Conservation (phyloP, 2,113 vertebrate species). For the Cariama cristata region DNA sequence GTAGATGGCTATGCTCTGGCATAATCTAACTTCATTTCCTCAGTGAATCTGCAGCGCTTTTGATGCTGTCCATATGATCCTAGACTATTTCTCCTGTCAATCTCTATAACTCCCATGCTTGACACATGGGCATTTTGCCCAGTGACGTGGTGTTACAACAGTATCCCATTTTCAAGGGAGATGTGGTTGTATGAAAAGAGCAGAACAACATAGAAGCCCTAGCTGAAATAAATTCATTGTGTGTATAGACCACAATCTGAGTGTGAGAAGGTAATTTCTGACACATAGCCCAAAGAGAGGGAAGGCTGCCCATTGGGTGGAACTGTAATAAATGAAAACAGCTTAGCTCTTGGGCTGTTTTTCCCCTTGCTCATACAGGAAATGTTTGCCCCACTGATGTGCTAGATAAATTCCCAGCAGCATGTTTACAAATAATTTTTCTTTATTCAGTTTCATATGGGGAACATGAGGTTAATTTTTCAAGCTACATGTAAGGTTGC, state of each 20-base stretch:
- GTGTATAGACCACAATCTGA: neutral
- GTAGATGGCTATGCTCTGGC: neutral
- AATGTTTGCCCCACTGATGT: neutral
- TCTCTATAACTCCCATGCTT: neutral
- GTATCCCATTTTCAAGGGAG: neutral
- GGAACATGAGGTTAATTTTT: neutral
- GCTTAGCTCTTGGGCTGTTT: neutral
- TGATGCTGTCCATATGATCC: neutral
- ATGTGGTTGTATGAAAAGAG: neutral
- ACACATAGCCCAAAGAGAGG: neutral
- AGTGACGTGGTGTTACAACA: neutral
- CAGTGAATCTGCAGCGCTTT: neutral
- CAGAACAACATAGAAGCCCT: neutral
- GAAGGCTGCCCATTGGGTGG: neutral
- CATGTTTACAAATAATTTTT: neutral
- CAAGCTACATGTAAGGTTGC: neutral
- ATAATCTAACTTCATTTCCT: neutral
- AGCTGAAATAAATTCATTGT: neutral
- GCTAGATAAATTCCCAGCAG: neutral
- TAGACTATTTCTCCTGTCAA: neutral
- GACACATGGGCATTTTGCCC: neutral
- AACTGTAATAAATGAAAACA: neutral
- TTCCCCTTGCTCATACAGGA: neutral
- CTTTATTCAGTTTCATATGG: neutral
- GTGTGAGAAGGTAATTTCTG: neutral